Base-by-base conservation (phyloP, 2,888 invertebrate genomes). In the Cephus rjabovi region DNA sequence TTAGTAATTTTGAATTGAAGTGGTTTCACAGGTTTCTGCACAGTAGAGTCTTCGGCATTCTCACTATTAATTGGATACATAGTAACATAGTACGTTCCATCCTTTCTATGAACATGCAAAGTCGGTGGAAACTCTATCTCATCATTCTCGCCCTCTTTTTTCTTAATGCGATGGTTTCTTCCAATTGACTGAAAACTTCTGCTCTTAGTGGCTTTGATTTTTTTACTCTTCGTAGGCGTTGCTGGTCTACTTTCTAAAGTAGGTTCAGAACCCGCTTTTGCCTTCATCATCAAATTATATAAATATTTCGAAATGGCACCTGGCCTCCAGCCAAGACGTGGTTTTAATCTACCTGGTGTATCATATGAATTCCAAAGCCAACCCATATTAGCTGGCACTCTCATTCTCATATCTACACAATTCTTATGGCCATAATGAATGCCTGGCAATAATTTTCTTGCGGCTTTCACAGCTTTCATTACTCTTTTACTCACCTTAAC, bases 341-440 rank as follows among this genome's bases (percentile, higher is more conserved):
- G 81, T 79, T 84, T 87, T 11, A 82, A 56, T 4, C 79, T 83
- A 4, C 86, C 85, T 12, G 84, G 83, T 31, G 82, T 79, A 3
- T 86, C 81, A 23, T 76, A 80, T 33, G 82, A 84, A 75, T 88
- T 87, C 87, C 87, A 87, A 11, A 87, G 75, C 86, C 86, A 86
- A 2, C 88, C 87, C 88, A 88, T 88, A 34, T 88, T 87, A 12
- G 85, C 82, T 4, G 88, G 88, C 11, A 88, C 86, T 37, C 87
- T 79, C 79, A 84, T 77, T 74, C 83, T 81, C 4, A 84, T 40
- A 33, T 87, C 85, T 12, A 86, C 33, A 77, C 88, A 88, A 77
- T 86, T 85, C 81, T 83, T 85, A 69, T 88, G 88, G 11, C 88
- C 88, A 74, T 85, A 83, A 71, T 83, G 84, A 12, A 85, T 80